Conservation (phyloP, 2,888 invertebrate species). For the Physocephala rufipes region DNA sequence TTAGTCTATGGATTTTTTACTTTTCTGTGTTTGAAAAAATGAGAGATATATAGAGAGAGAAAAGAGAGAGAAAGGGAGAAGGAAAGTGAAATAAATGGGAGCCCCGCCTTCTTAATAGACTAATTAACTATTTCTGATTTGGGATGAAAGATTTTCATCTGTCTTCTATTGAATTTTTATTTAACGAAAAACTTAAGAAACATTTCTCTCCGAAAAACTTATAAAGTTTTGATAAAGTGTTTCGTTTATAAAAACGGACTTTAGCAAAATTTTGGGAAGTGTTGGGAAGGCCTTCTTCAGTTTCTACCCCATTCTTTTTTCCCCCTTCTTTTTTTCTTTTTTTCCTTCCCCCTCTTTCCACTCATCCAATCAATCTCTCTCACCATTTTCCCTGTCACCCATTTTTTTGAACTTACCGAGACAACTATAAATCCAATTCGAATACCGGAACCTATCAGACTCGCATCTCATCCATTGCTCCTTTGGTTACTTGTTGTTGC, state of each 20-base stretch:
- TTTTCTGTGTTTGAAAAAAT: too few species aligned
- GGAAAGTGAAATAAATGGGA: background rate
- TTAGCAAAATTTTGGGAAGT: too few species aligned
- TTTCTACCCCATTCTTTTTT: background rate
- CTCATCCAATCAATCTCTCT: background rate
- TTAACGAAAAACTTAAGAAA: background rate
- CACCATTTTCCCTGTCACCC: background rate
- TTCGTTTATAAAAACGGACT: too few species aligned
- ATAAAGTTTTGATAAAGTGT: too few species aligned
- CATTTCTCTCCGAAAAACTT: too few species aligned
- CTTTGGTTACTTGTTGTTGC: constrained; percentile 76
- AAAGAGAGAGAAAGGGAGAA: background rate
- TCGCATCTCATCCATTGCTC: constrained; percentile 89
- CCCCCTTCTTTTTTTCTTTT: background rate
- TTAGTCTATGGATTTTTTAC: too few species aligned
- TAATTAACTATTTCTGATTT: too few species aligned
- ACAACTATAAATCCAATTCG: constrained; percentile 66
- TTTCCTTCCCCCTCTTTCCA: background rate
- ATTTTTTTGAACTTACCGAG: constrained; percentile 56
- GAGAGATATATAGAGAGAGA: background rate
- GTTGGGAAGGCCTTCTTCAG: background rate
- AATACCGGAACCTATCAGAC: constrained; percentile 76
- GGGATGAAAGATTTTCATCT: background rate
- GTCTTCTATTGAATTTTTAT: background rate
- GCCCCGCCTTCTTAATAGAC: too few species aligned